phyloP scores from a whole-genome alignment of 2,888 invertebrate genomes.

The Metopia argyrocephala region DNA sequence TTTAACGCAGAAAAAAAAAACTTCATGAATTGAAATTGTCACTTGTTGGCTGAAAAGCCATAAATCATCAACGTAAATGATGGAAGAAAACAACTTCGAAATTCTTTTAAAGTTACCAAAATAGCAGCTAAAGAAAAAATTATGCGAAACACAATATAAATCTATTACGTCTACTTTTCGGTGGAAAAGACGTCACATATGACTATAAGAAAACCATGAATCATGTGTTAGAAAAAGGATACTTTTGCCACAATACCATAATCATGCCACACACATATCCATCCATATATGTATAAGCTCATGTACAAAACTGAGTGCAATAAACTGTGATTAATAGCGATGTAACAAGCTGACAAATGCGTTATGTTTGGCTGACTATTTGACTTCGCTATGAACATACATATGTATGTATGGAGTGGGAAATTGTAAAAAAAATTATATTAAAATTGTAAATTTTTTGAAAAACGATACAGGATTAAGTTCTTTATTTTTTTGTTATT shows the following conservation, averaged over 20 bases:
- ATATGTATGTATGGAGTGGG: not conserved
- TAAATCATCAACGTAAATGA: constrained; percentile 61
- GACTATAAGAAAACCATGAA: constrained; percentile 60
- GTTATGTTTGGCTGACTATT: constrained; percentile 42
- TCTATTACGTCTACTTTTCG: constrained; percentile 60
- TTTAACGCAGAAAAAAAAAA: constrained; percentile 28
- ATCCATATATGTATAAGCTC: not conserved
- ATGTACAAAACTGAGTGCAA: constrained; percentile 59
- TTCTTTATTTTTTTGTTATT: not conserved
- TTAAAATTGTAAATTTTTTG: constrained; percentile 50
- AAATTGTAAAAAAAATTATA: not conserved
- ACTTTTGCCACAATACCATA: not conserved
- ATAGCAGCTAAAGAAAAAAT: constrained; percentile 36
- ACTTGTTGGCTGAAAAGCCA: constrained; percentile 59
- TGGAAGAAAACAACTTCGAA: constrained; percentile 28
- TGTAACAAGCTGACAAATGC: constrained; percentile 63
- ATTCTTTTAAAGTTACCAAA: constrained; percentile 47
- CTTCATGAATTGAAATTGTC: constrained; percentile 65
- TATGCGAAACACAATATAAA: constrained; percentile 52
- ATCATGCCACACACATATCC: not conserved
- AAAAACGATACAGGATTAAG: constrained; percentile 45
- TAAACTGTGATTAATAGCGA: constrained; percentile 66
- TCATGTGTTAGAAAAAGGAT: constrained; percentile 35
- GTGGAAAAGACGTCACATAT: constrained; percentile 59
- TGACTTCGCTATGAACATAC: constrained; percentile 25